phyloP scores from a whole-genome alignment of 2,113 vertebrate genomes.

The Mastomys coucha region DNA sequence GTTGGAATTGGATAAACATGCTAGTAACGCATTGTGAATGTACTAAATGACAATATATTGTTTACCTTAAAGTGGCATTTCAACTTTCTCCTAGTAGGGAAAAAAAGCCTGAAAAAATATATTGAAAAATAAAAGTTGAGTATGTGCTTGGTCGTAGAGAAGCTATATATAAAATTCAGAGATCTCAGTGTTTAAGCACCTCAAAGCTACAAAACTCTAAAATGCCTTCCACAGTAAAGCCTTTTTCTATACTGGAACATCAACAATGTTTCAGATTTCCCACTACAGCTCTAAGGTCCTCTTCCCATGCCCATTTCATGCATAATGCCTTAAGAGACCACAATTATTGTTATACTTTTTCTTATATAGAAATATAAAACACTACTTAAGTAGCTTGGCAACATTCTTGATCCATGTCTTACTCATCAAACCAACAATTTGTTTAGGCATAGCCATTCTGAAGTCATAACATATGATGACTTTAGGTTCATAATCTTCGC shows the following conservation, averaged over 20 bases:
- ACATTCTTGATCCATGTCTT: not conserved
- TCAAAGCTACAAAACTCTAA: conserved; percentile 48
- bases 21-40: not conserved
- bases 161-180: conserved; percentile 17
- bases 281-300: not conserved
- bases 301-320: not conserved
- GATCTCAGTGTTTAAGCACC: conserved; percentile 31
- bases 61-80: not conserved
- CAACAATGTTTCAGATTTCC: not conserved
- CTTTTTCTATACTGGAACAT: not conserved
- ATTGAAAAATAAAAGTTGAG: conserved; percentile 38
- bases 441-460: not conserved
- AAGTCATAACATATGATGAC: conserved; percentile 39
- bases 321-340: conserved; percentile 2
- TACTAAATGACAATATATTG: not conserved
- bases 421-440: conserved; percentile 32
- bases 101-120: not conserved
- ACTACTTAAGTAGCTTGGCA: not conserved
- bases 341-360: conserved; percentile 36
- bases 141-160: not conserved
- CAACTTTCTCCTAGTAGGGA: not conserved
- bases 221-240: not conserved
- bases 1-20: conserved; percentile 26
- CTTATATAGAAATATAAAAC: conserved; percentile 13
- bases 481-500: not conserved